Conservation (phyloP, 2,797 vertebrate species). For the Enoplosus armatus region DNA sequence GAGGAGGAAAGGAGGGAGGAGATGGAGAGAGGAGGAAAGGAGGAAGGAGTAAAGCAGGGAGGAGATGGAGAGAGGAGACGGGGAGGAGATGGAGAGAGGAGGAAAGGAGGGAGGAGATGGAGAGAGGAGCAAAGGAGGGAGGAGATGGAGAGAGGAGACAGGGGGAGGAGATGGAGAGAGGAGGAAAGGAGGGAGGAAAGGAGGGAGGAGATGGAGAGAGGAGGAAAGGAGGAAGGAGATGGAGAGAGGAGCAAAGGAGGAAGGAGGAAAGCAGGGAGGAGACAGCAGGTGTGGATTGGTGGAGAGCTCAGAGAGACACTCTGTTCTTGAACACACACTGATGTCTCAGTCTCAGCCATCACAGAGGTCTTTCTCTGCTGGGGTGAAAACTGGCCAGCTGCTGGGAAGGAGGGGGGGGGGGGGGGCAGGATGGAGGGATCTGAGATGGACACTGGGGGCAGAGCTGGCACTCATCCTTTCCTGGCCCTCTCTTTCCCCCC, state of each 20-base stretch:
- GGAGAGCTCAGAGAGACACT: slow-evolving; percentile 51
- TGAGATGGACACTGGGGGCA: slow-evolving; percentile 68
- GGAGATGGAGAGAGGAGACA: slow-evolving; percentile 25
- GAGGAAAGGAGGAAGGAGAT: slow-evolving; percentile 32
- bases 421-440: slow-evolving; percentile 65
- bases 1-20: slow-evolving; percentile 19
- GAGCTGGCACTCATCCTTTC: slow-evolving; percentile 75
- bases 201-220: too few species aligned
- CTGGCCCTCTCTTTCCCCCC: slow-evolving; percentile 63
- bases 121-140: slow-evolving; percentile 12
- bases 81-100: slow-evolving; percentile 27
- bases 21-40: slow-evolving; percentile 6
- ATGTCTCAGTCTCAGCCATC: slow-evolving; percentile 70
- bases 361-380: slow-evolving; percentile 71
- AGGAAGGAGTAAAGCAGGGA: slow-evolving; percentile 22
- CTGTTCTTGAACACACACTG: slow-evolving; percentile 64
- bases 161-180: slow-evolving; percentile 17
- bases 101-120: too few species aligned
- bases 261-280: slow-evolving; percentile 18
- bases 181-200: slow-evolving; percentile 24
- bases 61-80: too few species aligned
- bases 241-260: slow-evolving; percentile 24
- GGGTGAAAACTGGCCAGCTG: slow-evolving; percentile 72
- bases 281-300: slow-evolving; percentile 52
- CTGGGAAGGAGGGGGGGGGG: slow-evolving; percentile 31